A percentile compares a stretch with the other conserved stretches of the same genome.
Conservation (phyloP, 2,113 vertebrate species). For the Ursus arctos region DNA sequence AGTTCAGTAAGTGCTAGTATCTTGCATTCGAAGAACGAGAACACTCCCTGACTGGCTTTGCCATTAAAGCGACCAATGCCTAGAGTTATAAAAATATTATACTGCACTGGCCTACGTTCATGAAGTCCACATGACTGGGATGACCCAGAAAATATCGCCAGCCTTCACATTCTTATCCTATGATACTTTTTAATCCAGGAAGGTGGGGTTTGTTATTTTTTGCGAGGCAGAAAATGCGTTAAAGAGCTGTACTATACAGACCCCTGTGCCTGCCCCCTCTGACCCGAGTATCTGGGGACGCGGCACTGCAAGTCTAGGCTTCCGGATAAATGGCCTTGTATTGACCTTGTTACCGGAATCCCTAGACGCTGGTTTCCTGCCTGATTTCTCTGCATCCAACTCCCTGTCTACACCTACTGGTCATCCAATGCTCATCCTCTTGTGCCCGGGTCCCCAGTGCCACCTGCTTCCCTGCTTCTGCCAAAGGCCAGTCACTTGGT, state of each 20-base stretch:
- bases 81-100: not conserved
- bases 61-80: not conserved
- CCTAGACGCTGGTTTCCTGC: slow-evolving; percentile 32
- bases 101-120: not conserved
- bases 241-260: not conserved
- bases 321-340: not conserved
- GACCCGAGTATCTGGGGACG: not conserved
- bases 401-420: slow-evolving; percentile 33
- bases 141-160: not conserved
- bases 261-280: not conserved
- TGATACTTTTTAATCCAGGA: not conserved
- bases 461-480: slow-evolving; percentile 48
- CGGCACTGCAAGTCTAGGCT: not conserved
- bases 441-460: not conserved
- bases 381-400: slow-evolving; percentile 34
- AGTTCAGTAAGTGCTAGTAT: not conserved
- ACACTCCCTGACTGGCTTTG: not conserved
- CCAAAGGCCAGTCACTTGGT: not conserved
- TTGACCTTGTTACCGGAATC: not conserved
- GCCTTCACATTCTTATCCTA: not conserved
- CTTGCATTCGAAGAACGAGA: not conserved
- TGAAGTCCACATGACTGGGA: not conserved
- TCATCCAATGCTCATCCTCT: not conserved
- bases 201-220: not conserved
- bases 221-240: not conserved